Evolutionary conservation across 1,140 invertebrate genomes (phyloP).

Genomic region (Geopemphigus sp.): DNA sequence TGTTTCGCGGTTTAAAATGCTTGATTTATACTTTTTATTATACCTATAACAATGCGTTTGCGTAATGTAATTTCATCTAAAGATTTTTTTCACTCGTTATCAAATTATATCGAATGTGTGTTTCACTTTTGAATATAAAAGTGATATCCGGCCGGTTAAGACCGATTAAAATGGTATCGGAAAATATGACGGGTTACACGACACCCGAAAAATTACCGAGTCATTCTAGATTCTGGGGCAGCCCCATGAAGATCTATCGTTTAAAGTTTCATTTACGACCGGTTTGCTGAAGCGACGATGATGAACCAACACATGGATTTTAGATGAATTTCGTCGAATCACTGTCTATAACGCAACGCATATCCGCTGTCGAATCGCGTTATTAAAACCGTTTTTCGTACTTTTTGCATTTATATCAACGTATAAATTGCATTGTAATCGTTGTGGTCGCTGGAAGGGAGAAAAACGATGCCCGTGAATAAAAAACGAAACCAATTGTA

Average conservation of each 20-base stretch:
- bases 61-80: neutral
- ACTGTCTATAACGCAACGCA: neutral
- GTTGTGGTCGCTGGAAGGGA: neutral
- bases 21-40: neutral
- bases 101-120: neutral
- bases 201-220: neutral
- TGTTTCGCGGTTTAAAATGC: neutral
- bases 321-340: slow-evolving; percentile 13
- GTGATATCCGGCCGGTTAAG: neutral
- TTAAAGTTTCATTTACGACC: neutral
- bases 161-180: neutral
- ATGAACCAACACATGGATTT: neutral
- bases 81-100: no score
- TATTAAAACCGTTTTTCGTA: neutral
- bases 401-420: neutral
- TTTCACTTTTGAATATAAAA: neutral
- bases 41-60: neutral
- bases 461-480: neutral
- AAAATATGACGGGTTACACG: neutral
- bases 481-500: neutral
- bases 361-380: neutral
- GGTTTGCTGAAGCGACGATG: slow-evolving; percentile 12
- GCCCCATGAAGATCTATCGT: neutral
- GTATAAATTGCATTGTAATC: slow-evolving; percentile 8
- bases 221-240: neutral